Evolutionary conservation across 1,140 invertebrate species (phyloP).

Genomic region (Ylistrum balloti): DNA sequence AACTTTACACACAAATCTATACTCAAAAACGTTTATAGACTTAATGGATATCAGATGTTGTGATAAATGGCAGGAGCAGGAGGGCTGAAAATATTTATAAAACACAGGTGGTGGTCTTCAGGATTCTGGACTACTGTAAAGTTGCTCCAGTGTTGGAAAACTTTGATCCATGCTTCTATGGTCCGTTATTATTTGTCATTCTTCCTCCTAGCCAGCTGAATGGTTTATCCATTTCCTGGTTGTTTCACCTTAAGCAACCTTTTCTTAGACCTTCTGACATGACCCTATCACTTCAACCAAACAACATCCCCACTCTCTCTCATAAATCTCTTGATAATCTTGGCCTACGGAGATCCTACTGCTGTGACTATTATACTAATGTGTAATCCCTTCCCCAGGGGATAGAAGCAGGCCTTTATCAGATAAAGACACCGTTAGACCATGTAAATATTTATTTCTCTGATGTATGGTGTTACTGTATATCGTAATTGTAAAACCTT

Average conservation of each 20-base stretch:
- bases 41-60: background rate
- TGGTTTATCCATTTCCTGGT: background rate
- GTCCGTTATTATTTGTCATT: background rate
- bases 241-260: background rate
- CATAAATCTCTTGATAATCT: background rate
- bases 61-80: background rate
- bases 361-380: constrained; percentile 26
- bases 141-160: background rate
- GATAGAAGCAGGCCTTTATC: background rate
- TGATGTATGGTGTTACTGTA: background rate
- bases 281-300: too few species aligned
- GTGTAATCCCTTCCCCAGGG: background rate
- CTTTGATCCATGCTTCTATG: background rate
- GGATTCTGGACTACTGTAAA: too few species aligned
- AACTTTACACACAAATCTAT: background rate
- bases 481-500: background rate
- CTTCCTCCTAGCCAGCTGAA: background rate
- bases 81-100: constrained; percentile 1
- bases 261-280: too few species aligned
- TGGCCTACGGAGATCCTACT: background rate
- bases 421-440: background rate
- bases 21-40: background rate
- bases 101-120: background rate
- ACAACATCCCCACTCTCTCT: background rate
- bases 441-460: background rate